Percentiles rank a stretch among this genome's conserved stretches.
These are phyloP conservation scores for Ectemnius continuus DNA, from an alignment of 2,888 invertebrate genomes.

Conservation along the genomic window DNA sequence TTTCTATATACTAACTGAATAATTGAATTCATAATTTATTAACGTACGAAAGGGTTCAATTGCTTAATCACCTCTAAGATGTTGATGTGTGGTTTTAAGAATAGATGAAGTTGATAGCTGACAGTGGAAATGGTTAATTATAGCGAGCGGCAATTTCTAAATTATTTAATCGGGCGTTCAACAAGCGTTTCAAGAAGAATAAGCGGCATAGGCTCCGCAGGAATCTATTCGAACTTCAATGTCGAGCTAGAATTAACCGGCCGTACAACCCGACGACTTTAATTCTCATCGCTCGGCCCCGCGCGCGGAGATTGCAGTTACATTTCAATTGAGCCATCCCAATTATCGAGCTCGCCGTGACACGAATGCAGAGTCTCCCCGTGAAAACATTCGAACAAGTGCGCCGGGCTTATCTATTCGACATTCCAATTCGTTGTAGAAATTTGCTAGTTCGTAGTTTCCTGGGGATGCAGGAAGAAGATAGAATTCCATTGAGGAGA, in stretches of 20 bases:
- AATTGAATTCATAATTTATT: too few species aligned
- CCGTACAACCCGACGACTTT: constrained; percentile 2
- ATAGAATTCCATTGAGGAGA: constrained; percentile 22
- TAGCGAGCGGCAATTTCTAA: too few species aligned
- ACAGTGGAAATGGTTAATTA: too few species aligned
- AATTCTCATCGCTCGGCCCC: constrained; percentile 1
- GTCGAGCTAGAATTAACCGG: neutral
- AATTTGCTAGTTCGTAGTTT: neutral
- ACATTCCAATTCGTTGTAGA: neutral
- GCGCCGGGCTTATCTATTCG: too few species aligned
- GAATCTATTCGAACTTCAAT: neutral
- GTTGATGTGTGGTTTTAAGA: neutral
- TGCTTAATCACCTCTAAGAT: neutral
- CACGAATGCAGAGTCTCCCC: constrained; percentile 1
- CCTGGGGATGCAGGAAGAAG: constrained; percentile 10
- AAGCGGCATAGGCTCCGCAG: too few species aligned
- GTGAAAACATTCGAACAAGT: too few species aligned
- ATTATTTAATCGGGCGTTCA: too few species aligned
- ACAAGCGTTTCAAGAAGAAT: too few species aligned
- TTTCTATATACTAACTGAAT: too few species aligned
- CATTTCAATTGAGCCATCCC: constrained; percentile 8
- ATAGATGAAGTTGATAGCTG: too few species aligned
- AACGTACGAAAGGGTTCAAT: neutral
- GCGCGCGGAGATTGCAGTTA: neutral
- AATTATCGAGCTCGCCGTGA: constrained; percentile 1